A percentile compares a stretch with the other conserved stretches of the same genome.
Conservation (phyloP, 2,888 invertebrate species). For the Drosophila borborema region DNA sequence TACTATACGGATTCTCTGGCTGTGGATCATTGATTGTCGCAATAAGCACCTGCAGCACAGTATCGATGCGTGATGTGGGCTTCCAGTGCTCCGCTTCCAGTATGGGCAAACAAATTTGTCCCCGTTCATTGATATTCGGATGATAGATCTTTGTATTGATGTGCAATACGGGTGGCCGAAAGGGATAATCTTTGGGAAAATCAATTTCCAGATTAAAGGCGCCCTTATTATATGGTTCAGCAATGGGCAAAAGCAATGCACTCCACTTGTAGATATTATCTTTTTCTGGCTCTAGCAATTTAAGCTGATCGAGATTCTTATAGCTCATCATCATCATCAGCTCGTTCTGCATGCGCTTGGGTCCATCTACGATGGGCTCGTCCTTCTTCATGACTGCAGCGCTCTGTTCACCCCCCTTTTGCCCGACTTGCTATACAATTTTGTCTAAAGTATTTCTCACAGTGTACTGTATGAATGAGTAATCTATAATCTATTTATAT, state of each 20-base stretch:
- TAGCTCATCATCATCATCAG: slow-evolving; percentile 94
- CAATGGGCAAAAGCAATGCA: slow-evolving; percentile 97
- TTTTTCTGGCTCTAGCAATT: slow-evolving; percentile 97
- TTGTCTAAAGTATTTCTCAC: slow-evolving; percentile 22
- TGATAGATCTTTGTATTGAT: slow-evolving; percentile 99
- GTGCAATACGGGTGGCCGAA: slow-evolving; percentile 98
- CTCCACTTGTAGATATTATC: slow-evolving; percentile 98
- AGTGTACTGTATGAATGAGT: slow-evolving; percentile 31
- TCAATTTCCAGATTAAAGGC: slow-evolving; percentile 99
- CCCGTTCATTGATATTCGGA: slow-evolving; percentile 99
- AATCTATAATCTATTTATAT: neutral
- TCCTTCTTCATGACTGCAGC: slow-evolving; percentile 42
- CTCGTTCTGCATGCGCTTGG: slow-evolving; percentile 88
- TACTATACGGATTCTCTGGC: slow-evolving; percentile 97
- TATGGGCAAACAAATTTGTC: slow-evolving; percentile 98
- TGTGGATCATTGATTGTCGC: slow-evolving; percentile 99
- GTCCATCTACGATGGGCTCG: slow-evolving; percentile 72
- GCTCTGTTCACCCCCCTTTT: too few relatives aligned
- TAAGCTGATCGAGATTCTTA: slow-evolving; percentile 91
- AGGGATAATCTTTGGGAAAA: slow-evolving; percentile 99
- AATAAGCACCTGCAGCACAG: slow-evolving; percentile 98
- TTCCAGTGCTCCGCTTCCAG: slow-evolving; percentile 99
- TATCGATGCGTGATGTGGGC: slow-evolving; percentile 99
- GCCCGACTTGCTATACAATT: slow-evolving; percentile 7
- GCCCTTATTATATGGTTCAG: slow-evolving; percentile 98